Base-by-base conservation (phyloP, 2,888 invertebrate genomes). In the Choreutis nemorana region DNA sequence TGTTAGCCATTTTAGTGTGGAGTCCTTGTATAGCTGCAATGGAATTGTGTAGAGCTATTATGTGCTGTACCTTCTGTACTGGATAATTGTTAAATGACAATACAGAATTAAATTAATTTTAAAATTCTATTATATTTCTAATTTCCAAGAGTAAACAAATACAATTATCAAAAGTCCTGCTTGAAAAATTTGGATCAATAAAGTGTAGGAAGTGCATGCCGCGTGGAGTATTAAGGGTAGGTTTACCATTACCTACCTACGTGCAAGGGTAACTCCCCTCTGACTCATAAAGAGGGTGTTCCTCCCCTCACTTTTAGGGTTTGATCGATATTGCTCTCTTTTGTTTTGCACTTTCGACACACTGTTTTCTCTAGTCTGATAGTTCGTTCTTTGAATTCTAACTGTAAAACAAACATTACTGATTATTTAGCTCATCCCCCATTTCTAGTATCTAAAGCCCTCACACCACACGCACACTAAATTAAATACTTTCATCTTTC, bases 261-360 rank as follows among this genome's bases (percentile, higher is more conserved):
- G 66, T 66, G 70, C 65, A 59, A 71, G 77, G 77, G 77, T 73
- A 64, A 59, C 66, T 67, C 70, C 75, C 77, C 75, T 73, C 72
- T 77, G 77, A 77, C 54, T 78, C 77, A 77, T 73, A 73, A 77
- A 73, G 71, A 73, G 77, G 77, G 77, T 67, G 75, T 71, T 57
- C 52, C 56, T 54, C 64, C 73, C 66, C 67, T 67, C 65, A 65
- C 67, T 70, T 72, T 70, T 64, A 71, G 70, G 64, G 72, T 67
- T 71, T 66, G 72, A 75, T 77, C 77, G 77, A 78, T 78, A 78
- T 48, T 55, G 58, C 62, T 70, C 72, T 70, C 73, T 77, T 73
- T 78, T 77, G 77, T 75, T 75, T 75, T 67, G 64, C 71, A 70
- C 66, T 48, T 42, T 34, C 29, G 40, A 44, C 44, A 38, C 44